phyloP scores from a whole-genome alignment of 2,888 invertebrate genomes.

The Phragmatobia fuliginosa region DNA sequence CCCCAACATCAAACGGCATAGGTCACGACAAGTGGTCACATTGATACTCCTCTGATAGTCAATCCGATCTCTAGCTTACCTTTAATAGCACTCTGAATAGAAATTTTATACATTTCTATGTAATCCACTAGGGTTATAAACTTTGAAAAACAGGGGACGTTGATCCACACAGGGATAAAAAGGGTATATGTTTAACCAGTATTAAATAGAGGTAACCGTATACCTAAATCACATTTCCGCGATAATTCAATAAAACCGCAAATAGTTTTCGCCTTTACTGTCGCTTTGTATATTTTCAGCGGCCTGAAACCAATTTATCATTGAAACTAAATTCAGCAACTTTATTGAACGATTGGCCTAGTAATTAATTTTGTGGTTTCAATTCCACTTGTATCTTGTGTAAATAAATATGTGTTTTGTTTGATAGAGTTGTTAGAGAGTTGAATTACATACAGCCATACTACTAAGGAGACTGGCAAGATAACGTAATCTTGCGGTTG shows the following conservation, averaged over 20 bases:
- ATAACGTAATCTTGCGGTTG: no score
- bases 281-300: background rate
- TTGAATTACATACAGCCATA: background rate
- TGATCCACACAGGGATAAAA: background rate
- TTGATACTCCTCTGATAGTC: background rate
- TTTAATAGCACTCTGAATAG: background rate
- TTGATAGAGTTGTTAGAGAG: background rate
- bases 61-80: background rate
- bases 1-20: background rate
- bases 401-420: constrained; percentile 1
- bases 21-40: background rate
- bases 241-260: background rate
- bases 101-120: background rate
- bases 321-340: background rate
- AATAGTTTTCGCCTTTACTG: background rate
- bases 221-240: background rate
- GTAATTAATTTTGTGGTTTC: background rate
- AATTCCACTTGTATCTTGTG: background rate
- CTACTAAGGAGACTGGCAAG: no score
- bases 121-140: background rate
- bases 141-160: no score
- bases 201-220: background rate
- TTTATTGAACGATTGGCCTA: background rate
- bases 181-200: background rate
- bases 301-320: background rate